Evolutionary conservation across 64 coral and sea anemone genomes (phyloP).

Genomic region (Dendrophyllia cribrosa): DNA sequence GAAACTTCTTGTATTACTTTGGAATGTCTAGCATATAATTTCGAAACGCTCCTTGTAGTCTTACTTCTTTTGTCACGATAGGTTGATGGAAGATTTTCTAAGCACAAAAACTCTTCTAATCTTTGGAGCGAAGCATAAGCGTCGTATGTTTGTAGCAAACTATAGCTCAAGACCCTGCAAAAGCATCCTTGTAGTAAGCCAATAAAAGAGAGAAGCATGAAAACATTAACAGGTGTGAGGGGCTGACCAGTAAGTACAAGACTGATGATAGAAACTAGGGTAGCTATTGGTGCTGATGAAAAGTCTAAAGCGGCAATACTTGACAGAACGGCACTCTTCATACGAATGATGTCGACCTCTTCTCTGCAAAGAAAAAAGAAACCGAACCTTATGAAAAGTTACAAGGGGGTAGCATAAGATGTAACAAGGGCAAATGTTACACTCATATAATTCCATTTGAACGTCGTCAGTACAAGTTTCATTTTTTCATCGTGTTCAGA

Average conservation of each 20-base stretch:
- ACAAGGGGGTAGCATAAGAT: too few species aligned
- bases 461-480: too few species aligned
- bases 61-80: too few species aligned
- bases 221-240: conserved; percentile 41
- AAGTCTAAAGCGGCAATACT: neutral
- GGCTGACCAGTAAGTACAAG: conserved; percentile 16
- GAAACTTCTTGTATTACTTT: too few species aligned
- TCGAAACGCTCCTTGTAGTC: too few species aligned
- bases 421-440: too few species aligned
- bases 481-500: too few species aligned
- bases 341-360: neutral
- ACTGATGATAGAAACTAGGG: neutral
- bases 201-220: conserved; percentile 31
- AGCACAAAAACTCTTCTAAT: neutral
- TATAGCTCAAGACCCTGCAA: neutral
- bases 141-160: neutral
- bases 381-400: too few species aligned
- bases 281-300: neutral
- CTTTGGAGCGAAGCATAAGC: neutral
- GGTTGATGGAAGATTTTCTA: neutral
- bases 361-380: too few species aligned
- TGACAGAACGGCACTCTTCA: conserved; percentile 19
- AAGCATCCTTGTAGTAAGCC: neutral
- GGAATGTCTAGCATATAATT: too few species aligned
- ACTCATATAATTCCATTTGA: too few species aligned